Conservation (phyloP, 2,797 vertebrate genomes). For the Cirrhinus molitorella region DNA sequence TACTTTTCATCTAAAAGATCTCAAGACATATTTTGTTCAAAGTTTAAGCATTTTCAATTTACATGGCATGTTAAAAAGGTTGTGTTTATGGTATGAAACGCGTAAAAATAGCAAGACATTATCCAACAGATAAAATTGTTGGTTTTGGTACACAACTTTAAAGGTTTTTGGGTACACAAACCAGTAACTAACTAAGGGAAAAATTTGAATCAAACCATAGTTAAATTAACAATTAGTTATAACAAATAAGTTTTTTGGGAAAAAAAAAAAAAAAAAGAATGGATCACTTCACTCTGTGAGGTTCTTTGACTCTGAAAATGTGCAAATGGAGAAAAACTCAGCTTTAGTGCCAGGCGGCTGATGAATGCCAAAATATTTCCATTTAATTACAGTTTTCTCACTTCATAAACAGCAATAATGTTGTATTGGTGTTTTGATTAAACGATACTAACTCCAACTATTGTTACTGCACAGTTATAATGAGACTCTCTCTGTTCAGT, state of each 20-base stretch:
- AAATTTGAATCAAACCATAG: slow-evolving; percentile 27
- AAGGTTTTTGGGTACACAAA: too few relatives aligned
- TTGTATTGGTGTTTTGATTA: slow-evolving; percentile 54
- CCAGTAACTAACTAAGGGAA: slow-evolving; percentile 59
- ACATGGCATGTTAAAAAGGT: not conserved
- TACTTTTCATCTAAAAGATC: not conserved
- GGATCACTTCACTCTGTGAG: slow-evolving; percentile 29
- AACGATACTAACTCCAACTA: slow-evolving; percentile 43
- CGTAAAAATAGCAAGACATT: too few relatives aligned
- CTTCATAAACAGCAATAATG: slow-evolving; percentile 53
- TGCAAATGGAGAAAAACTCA: slow-evolving; percentile 47
- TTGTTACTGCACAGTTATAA: slow-evolving; percentile 26
- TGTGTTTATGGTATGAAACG: too few relatives aligned
- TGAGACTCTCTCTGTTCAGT: slow-evolving; percentile 21
- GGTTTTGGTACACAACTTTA: too few relatives aligned
- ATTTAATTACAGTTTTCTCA: slow-evolving; percentile 53
- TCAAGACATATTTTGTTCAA: not conserved
- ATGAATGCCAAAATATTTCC: slow-evolving; percentile 39
- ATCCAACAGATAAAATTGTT: not conserved
- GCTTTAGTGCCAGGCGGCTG: slow-evolving; percentile 26
- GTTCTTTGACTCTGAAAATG: slow-evolving; percentile 32
- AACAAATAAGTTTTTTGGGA: not conserved
- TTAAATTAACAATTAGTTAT: slow-evolving; percentile 20
- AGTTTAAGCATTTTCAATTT: not conserved
- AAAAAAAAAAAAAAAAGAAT: not conserved